Evolutionary conservation across 1,140 invertebrate genomes (phyloP).

Genomic region (Heliconius melpomene): DNA sequence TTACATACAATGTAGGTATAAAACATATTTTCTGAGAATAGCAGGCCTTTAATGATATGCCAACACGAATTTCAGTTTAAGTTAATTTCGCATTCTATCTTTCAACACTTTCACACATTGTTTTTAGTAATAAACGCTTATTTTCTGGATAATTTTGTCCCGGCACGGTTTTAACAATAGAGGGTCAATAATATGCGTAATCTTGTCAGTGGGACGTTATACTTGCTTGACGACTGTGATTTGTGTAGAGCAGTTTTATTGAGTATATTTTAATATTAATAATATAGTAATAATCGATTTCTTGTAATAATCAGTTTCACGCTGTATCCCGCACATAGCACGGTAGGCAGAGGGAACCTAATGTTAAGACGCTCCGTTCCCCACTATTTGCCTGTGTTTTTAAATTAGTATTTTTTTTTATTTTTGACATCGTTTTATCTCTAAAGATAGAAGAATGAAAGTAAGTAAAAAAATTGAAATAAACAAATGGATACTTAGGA

Average conservation of each 20-base stretch:
- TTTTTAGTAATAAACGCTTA: conserved; percentile 22
- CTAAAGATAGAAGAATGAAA: too few species aligned
- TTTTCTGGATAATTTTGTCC: conserved; percentile 36
- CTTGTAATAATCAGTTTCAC: too few species aligned
- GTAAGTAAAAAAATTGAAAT: too few species aligned
- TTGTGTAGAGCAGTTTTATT: neutral
- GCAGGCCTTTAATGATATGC: neutral
- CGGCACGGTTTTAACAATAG: conserved; percentile 69
- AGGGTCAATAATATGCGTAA: conserved; percentile 71
- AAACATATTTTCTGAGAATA: neutral
- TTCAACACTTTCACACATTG: conserved; percentile 44
- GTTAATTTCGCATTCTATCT: conserved; percentile 27
- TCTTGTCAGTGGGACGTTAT: conserved; percentile 68
- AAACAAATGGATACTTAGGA: too few species aligned
- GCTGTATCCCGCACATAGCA: too few species aligned
- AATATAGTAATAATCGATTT: too few species aligned
- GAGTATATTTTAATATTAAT: neutral
- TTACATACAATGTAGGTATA: neutral
- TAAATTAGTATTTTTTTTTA: too few species aligned
- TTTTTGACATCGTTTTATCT: too few species aligned
- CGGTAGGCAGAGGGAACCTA: too few species aligned
- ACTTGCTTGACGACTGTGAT: conserved; percentile 59
- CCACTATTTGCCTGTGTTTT: neutral
- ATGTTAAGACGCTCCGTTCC: too few species aligned
- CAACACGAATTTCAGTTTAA: conserved; percentile 29